Percentiles rank a stretch among this genome's conserved stretches.
These are phyloP conservation scores for Exocentrus adspersus DNA, from an alignment of 2,888 invertebrate genomes.

Conservation along the genomic window DNA sequence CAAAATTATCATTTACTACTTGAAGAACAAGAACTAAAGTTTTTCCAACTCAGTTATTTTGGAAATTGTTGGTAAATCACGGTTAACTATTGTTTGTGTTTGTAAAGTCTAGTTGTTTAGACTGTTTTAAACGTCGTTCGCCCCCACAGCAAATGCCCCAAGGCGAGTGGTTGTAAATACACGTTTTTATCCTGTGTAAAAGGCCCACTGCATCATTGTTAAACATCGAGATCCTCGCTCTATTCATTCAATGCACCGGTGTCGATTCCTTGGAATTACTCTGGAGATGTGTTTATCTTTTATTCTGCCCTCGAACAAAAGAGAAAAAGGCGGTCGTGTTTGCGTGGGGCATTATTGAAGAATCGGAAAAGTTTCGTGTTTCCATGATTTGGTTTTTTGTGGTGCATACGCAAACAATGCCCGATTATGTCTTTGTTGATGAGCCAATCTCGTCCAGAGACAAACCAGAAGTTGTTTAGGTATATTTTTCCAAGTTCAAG, in stretches of 20 bases:
- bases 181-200: conserved; percentile 3
- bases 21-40: too few species aligned
- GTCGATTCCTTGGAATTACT: conserved; percentile 20
- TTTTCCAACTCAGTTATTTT: too few species aligned
- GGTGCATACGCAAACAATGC: not conserved
- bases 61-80: too few species aligned
- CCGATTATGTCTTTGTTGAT: too few species aligned
- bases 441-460: not conserved
- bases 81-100: too few species aligned
- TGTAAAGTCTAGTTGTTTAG: too few species aligned
- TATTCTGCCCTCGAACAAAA: conserved; percentile 9
- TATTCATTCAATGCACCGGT: conserved; percentile 20
- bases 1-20: too few species aligned
- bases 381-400: not conserved
- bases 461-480: not conserved
- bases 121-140: not conserved
- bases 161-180: not conserved
- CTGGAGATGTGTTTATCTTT: conserved; percentile 17
- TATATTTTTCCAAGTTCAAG: not conserved
- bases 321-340: conserved; percentile 6
- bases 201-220: conserved; percentile 20
- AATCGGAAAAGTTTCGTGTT: conserved; percentile 14
- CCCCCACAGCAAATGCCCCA: not conserved
- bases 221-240: conserved; percentile 20
- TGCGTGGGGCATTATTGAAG: not conserved